Evolutionary conservation across 2,113 vertebrate species (phyloP), one percentile per base, ranked within the genome.

Genomic region (Clarias magur): DNA sequence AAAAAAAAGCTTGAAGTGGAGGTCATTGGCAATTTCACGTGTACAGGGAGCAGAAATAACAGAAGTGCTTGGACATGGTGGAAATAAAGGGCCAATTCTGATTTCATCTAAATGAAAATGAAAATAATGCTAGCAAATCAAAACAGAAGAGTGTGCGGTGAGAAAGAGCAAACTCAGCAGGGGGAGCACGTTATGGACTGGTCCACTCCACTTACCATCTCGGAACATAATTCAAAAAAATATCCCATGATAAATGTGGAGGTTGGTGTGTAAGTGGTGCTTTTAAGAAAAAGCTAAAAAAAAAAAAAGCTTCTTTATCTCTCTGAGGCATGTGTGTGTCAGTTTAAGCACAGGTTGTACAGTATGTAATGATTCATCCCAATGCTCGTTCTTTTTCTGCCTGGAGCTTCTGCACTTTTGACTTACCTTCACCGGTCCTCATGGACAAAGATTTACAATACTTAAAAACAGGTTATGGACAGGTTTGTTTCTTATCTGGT

Each of bases 1-100:
- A 10, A 11, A 34, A 21, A 30, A 23, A 25, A 4, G 27, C 16
- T 23, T 30, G 57, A 30, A 4, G 60, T 82, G 60, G 59, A 65
- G 87, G 79, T 63, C 67, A 76, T 62, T 73, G 48, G 48, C 72
- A 75, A 72, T 83, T 62, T 65, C 48, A 73, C 42, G 25, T 59
- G 67, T 73, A 81, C 84, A 62, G 1, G 6, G 57, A 75, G 34
- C 25, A 76, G 25, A 84, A 84, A 80, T 78, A 70, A 82, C 30
- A 84, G 57, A 85, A 76, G 57, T 19, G 63, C 62, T 53, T 34
- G 13, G 59, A 84, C 80, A 88, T 76, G 30, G 38, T 75, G 57
- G 48, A 75, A 80, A 86, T 82, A 86, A 63, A 54, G 65, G 38
- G n/a, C 60, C 54, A 82, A 38, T 42, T 65, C 67, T 30, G 42